Percentiles rank a stretch among this genome's conserved stretches.
Conservation (phyloP, 2,888 invertebrate species). For the Oligia strigilis region DNA sequence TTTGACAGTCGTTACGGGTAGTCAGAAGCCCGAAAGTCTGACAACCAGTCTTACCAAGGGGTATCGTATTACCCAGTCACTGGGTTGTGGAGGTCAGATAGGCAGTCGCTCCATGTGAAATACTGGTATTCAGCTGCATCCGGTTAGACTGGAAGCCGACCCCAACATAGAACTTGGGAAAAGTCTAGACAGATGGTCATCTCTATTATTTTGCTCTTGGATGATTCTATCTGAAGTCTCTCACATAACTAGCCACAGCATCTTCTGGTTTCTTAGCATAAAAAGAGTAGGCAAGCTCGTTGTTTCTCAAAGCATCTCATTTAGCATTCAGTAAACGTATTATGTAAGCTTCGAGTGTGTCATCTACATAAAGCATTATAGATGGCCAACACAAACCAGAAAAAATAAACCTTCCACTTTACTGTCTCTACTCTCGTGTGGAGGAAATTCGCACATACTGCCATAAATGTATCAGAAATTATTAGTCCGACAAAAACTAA, state of each 20-base stretch:
- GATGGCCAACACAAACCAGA: no score
- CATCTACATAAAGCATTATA: not conserved
- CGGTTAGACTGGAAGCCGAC: no score
- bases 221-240: not conserved
- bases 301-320: not conserved
- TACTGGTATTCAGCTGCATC: no score
- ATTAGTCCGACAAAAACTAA: not conserved
- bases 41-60: no score
- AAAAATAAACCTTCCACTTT: not conserved
- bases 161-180: no score
- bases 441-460: not conserved
- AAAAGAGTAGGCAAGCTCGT: not conserved
- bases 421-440: no score
- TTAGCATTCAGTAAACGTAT: not conserved
- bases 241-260: not conserved
- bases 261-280: not conserved
- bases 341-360: not conserved
- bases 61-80: no score
- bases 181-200: no score
- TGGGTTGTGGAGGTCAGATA: no score
- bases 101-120: no score
- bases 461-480: not conserved
- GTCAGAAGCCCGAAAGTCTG: no score
- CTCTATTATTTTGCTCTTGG: not conserved
- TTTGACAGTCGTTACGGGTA: no score